These are phyloP conservation scores for Ailuropoda melanoleuca DNA, from an alignment of 2,113 vertebrate species.

Conservation along the genomic window DNA sequence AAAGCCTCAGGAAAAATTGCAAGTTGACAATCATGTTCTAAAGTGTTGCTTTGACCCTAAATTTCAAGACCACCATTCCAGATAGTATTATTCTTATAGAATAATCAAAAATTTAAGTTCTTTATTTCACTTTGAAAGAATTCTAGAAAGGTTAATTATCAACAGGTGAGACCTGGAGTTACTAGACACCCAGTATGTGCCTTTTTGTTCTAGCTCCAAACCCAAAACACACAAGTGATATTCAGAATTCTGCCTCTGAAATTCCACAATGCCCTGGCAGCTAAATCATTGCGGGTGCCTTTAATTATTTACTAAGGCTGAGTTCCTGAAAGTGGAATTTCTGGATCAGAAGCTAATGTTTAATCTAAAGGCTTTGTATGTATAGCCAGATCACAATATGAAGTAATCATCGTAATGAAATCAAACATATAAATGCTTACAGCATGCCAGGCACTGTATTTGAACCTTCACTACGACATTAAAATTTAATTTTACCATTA, in stretches of 20 bases:
- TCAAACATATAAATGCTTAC: background rate
- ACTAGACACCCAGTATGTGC: no score
- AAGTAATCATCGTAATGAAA: background rate
- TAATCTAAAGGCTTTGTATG: background rate
- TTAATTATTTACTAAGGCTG: conserved; percentile 39
- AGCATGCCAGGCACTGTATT: background rate
- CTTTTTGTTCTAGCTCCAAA: background rate
- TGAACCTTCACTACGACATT: background rate
- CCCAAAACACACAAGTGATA: background rate
- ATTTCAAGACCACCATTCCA: background rate
- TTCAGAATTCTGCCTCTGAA: background rate
- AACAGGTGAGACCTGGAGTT: background rate
- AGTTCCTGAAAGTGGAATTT: conserved; percentile 58
- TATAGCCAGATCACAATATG: background rate
- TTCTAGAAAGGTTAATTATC: background rate
- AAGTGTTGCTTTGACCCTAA: background rate
- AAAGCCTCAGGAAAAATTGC: conserved; percentile 23
- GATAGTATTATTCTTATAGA: background rate
- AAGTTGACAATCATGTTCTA: conserved; percentile 6
- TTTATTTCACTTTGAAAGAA: background rate
- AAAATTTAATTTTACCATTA: background rate
- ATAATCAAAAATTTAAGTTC: background rate
- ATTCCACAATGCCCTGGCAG: background rate
- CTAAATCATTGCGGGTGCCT: background rate
- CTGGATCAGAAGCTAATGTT: conserved; percentile 11